phyloP scores from a whole-genome alignment of 2,888 invertebrate species.

The Dolichopus griseipennis region DNA sequence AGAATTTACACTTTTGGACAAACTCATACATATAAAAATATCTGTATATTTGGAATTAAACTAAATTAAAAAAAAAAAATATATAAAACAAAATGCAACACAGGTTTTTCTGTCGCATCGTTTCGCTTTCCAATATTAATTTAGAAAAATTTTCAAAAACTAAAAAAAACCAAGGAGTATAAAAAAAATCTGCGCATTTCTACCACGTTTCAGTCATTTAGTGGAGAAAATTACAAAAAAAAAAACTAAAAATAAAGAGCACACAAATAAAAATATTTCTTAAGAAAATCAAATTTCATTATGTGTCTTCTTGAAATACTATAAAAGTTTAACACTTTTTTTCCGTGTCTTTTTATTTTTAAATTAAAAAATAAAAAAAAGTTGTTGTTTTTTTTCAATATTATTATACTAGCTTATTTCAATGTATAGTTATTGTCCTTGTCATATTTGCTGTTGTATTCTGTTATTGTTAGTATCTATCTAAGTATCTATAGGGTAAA shows the following conservation, averaged over 20 bases:
- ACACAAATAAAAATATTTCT: not conserved
- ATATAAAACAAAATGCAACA: not conserved
- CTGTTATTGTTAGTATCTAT: too few species aligned
- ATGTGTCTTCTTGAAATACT: not conserved
- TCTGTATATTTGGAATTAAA: too few species aligned
- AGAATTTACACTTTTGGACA: too few species aligned
- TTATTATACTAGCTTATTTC: too few species aligned
- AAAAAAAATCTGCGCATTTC: not conserved
- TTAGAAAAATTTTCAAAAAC: not conserved
- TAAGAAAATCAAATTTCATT: not conserved
- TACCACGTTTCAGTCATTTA: conserved; percentile 1
- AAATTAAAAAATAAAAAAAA: too few species aligned
- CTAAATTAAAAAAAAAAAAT: too few species aligned
- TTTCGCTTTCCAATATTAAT: not conserved
- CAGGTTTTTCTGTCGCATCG: not conserved
- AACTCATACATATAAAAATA: too few species aligned
- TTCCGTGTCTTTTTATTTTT: not conserved
- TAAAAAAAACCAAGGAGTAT: not conserved
- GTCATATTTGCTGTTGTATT: too few species aligned
- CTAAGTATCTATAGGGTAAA: too few species aligned
- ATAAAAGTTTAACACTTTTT: not conserved
- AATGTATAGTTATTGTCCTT: too few species aligned
- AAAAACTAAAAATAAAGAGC: not conserved
- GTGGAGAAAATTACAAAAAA: not conserved
- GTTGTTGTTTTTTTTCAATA: too few species aligned